Conservation (phyloP, 2,888 invertebrate genomes). For the Nasonia oneida region DNA sequence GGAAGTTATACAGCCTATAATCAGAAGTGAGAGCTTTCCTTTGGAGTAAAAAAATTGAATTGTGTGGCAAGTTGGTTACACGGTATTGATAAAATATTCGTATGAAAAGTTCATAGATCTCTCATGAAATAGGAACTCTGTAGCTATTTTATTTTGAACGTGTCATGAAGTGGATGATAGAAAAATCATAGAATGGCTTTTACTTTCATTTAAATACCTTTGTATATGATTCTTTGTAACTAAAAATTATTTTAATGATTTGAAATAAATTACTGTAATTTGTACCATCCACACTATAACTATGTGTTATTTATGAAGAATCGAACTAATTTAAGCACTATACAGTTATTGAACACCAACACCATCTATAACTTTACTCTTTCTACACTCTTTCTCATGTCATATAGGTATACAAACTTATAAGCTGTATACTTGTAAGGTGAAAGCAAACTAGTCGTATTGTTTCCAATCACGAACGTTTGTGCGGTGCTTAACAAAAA, state of each 20-base stretch:
- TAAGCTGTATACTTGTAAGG: constrained; percentile 57
- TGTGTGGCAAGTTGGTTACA: constrained; percentile 14
- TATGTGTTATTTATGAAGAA: background rate
- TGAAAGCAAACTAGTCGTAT: constrained; percentile 53
- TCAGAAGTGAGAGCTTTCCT: constrained; percentile 42
- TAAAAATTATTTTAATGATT: no score
- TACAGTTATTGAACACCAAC: background rate
- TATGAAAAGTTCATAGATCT: background rate
- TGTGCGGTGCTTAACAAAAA: background rate
- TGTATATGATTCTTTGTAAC: no score
- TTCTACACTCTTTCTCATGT: no score
- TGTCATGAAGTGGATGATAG: no score
- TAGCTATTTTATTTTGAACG: no score
- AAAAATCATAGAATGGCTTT: no score
- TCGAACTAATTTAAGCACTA: background rate
- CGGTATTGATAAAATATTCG: background rate
- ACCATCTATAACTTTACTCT: background rate
- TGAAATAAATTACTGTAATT: no score
- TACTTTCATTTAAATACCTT: no score
- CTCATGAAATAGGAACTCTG: no score
- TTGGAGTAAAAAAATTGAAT: constrained; percentile 13
- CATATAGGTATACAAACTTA: constrained; percentile 36
- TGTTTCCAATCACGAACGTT: constrained; percentile 25
- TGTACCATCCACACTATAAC: no score
- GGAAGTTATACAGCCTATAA: constrained; percentile 34